These are phyloP conservation scores for Mastacembelus armatus DNA, from an alignment of 2,797 vertebrate genomes.

Conservation along the genomic window DNA sequence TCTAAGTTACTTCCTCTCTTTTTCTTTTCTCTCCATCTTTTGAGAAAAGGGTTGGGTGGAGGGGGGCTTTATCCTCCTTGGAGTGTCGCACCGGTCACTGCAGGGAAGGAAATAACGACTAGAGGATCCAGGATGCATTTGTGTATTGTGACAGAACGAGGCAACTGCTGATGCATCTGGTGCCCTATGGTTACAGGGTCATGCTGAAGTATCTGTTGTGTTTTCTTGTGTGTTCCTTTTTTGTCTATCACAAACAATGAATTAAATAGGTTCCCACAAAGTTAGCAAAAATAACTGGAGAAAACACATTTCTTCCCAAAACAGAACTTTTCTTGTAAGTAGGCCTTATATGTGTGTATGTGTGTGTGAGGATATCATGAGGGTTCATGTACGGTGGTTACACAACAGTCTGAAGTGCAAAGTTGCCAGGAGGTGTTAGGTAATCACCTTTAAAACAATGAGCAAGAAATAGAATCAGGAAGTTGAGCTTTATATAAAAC, in stretches of 20 bases:
- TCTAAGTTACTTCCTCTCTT: conserved; percentile 70
- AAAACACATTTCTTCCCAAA: conserved; percentile 9
- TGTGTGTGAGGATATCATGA: not conserved
- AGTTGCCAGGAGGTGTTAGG: conserved; percentile 58
- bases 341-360: no score
- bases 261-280: not conserved
- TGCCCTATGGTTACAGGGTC: conserved; percentile 11
- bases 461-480: conserved; percentile 60
- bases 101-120: conserved; percentile 54
- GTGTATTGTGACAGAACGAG: conserved; percentile 20
- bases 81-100: conserved; percentile 35
- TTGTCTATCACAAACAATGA: conserved; percentile 6
- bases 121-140: conserved; percentile 43
- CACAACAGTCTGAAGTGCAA: conserved; percentile 45
- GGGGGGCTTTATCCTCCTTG: conserved; percentile 42
- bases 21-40: conserved; percentile 69
- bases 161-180: conserved; percentile 31
- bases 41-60: conserved; percentile 1
- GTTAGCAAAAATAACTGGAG: not conserved
- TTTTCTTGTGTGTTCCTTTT: not conserved
- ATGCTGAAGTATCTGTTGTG: conserved; percentile 3
- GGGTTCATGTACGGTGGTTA: conserved; percentile 30
- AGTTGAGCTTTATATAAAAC: conserved; percentile 57
- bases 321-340: conserved; percentile 18
- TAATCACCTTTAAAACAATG: conserved; percentile 67